These are phyloP conservation scores for Trachelus troglodyta DNA, from an alignment of 2,888 invertebrate genomes.

Conservation along the genomic window DNA sequence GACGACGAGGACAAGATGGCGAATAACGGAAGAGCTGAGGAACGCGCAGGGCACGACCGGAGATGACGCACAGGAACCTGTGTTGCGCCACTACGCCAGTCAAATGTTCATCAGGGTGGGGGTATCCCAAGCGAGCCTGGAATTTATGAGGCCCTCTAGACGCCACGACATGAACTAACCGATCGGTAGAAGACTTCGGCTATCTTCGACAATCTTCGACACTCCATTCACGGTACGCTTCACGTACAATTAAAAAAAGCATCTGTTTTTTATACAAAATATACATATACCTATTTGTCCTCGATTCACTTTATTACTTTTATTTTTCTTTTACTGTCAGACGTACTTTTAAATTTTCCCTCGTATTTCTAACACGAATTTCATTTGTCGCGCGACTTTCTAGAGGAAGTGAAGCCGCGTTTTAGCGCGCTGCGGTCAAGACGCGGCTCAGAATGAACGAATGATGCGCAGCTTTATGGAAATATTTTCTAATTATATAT, in stretches of 20 bases:
- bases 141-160: background rate
- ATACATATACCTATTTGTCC: background rate
- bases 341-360: background rate
- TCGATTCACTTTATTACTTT: background rate
- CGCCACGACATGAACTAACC: background rate
- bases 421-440: background rate
- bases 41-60: conserved; percentile 23
- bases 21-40: conserved; percentile 30
- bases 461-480: background rate
- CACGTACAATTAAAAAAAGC: background rate
- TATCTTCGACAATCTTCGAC: background rate
- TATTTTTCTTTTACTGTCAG: background rate
- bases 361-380: background rate
- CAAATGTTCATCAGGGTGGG: background rate
- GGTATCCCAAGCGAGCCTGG: background rate
- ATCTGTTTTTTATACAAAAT: background rate
- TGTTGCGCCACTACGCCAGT: background rate
- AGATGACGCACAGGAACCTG: conserved; percentile 26
- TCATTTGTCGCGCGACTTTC: background rate
- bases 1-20: conserved; percentile 48
- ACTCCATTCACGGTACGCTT: background rate
- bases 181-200: background rate
- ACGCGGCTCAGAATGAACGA: background rate
- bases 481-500: background rate
- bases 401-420: background rate